A percentile compares a stretch with the other conserved stretches of the same genome.
Evolutionary conservation across 2,888 invertebrate genomes (phyloP).

Genomic region (Dryococelus australis): DNA sequence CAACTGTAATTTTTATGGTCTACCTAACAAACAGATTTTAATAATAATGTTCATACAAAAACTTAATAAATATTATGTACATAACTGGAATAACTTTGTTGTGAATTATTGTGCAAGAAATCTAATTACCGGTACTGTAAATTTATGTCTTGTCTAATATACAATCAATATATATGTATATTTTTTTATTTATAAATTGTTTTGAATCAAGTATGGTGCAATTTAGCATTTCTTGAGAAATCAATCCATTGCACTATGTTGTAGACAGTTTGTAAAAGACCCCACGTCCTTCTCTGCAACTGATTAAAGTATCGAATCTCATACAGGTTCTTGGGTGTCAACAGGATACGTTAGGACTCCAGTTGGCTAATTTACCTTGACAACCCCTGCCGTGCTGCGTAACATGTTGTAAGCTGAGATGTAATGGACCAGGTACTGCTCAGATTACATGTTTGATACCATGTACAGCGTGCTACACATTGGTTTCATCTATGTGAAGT

Average conservation of each 20-base stretch:
- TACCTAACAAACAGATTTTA: too few relatives aligned
- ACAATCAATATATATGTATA: too few relatives aligned
- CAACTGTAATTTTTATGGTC: too few relatives aligned
- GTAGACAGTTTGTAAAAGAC: not conserved
- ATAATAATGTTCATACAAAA: too few relatives aligned
- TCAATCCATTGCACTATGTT: not conserved
- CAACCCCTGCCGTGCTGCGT: constrained; percentile 11
- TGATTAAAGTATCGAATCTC: constrained; percentile 1
- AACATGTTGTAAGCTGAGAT: constrained; percentile 8
- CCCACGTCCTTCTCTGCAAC: not conserved
- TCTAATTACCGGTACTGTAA: too few relatives aligned
- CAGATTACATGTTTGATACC: not conserved
- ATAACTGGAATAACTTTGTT: too few relatives aligned
- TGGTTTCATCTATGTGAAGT: not conserved
- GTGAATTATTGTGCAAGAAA: too few relatives aligned
- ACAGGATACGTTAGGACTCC: not conserved
- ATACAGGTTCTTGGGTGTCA: not conserved
- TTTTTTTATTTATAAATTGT: not conserved
- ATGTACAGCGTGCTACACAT: not conserved
- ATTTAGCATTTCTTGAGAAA: not conserved
- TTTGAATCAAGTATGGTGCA: not conserved
- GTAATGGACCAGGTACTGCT: not conserved
- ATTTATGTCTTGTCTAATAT: too few relatives aligned
- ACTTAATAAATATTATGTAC: too few relatives aligned
- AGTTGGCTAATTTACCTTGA: constrained; percentile 16